phyloP scores from a whole-genome alignment of 2,113 vertebrate species.

The Malurus melanocephalus region DNA sequence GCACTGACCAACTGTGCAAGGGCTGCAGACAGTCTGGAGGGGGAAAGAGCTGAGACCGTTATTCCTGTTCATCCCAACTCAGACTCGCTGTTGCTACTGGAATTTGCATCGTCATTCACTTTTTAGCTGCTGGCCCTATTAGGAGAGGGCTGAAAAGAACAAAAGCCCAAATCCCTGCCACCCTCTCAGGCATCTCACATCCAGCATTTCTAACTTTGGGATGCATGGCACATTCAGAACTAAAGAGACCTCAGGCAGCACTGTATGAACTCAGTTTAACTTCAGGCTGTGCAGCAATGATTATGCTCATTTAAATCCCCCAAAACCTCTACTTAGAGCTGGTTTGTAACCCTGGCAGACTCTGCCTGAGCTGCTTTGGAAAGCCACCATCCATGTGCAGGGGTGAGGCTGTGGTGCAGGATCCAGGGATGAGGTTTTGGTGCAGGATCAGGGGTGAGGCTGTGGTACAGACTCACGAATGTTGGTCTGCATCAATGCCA shows the following conservation, averaged over 20 bases:
- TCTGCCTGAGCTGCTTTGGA: background rate
- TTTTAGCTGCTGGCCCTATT: background rate
- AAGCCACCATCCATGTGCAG: background rate
- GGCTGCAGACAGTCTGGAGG: conserved; percentile 22
- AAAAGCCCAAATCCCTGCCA: background rate
- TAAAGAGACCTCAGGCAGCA: background rate
- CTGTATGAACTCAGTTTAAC: background rate
- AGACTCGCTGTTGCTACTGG: background rate
- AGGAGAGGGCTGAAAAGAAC: background rate
- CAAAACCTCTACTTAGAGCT: background rate
- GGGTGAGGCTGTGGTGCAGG: background rate
- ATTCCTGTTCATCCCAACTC: conserved; percentile 33
- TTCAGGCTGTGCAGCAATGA: background rate
- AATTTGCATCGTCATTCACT: conserved; percentile 45
- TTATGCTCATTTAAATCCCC: background rate
- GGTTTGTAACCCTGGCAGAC: background rate
- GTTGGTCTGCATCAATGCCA: background rate
- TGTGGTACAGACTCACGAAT: background rate
- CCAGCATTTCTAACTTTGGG: background rate
- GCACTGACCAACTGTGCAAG: background rate
- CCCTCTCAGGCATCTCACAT: background rate
- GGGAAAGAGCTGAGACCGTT: conserved; percentile 33
- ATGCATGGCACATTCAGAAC: background rate
- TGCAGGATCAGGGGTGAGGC: background rate
- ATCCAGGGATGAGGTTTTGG: background rate